Evolutionary conservation across 1,140 invertebrate genomes (phyloP).

Genomic region (Cotesia vestalis): DNA sequence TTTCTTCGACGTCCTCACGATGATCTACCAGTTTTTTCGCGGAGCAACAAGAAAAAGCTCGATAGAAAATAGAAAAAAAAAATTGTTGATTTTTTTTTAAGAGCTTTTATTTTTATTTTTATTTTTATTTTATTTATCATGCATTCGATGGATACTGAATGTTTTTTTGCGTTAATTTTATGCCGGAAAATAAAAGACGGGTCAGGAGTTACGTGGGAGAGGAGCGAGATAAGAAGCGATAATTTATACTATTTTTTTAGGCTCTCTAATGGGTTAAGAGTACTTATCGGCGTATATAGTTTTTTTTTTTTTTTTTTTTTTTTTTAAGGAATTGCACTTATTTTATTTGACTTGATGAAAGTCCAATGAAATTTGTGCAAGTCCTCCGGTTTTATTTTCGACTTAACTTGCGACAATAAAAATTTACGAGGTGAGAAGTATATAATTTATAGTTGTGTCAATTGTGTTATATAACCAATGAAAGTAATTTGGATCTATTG

Average conservation of each 20-base stretch:
- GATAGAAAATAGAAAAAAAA: too few species aligned
- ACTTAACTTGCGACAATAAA: not conserved
- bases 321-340: too few species aligned
- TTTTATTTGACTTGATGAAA: too few species aligned
- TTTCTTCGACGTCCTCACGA: slow-evolving; percentile 28
- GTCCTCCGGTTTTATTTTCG: too few species aligned
- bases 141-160: not conserved
- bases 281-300: too few species aligned
- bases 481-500: slow-evolving; percentile 34
- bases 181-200: slow-evolving; percentile 40
- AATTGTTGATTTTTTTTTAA: slow-evolving; percentile 21
- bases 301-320: too few species aligned
- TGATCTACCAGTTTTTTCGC: slow-evolving; percentile 26
- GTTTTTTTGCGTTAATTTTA: slow-evolving; percentile 12
- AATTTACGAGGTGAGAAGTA: not conserved
- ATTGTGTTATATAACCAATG: slow-evolving; percentile 24
- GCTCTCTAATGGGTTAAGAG: too few species aligned
- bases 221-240: too few species aligned
- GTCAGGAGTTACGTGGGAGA: too few species aligned
- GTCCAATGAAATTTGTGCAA: too few species aligned
- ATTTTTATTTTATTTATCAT: slow-evolving; percentile 6
- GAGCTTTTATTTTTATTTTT: not conserved
- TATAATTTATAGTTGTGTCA: slow-evolving; percentile 21
- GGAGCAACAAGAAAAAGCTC: slow-evolving; percentile 7
- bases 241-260: too few species aligned